Conservation (phyloP, 2,113 vertebrate species). For the Dasyurus viverrinus region DNA sequence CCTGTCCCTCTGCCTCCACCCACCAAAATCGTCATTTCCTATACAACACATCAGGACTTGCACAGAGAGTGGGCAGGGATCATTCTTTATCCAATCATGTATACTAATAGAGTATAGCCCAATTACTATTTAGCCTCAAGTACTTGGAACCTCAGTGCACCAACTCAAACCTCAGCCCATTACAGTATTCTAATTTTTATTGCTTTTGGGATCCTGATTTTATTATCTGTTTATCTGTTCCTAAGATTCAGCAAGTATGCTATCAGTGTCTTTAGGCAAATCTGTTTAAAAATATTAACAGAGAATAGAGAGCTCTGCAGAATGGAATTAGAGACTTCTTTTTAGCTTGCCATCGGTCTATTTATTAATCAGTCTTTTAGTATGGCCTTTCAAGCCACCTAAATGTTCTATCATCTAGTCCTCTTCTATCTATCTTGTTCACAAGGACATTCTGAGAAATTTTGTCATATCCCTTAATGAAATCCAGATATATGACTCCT, state of each 20-base stretch:
- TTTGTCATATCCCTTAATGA: conserved; percentile 2
- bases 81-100: too few species aligned
- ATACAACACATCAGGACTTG: too few species aligned
- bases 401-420: neutral
- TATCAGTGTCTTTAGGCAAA: neutral
- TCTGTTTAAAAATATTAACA: neutral
- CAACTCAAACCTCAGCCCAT: too few species aligned
- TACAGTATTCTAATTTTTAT: neutral
- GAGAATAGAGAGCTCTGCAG: neutral
- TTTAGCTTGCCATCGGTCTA: neutral
- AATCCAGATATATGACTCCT: neutral
- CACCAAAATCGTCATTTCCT: too few species aligned
- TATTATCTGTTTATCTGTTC: neutral
- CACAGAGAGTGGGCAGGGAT: too few species aligned
- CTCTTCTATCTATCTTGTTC: neutral
- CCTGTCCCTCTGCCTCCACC: too few species aligned
- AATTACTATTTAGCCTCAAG: too few species aligned
- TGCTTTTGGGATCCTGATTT: neutral
- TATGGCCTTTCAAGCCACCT: neutral
- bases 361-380: neutral
- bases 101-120: too few species aligned
- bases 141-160: too few species aligned
- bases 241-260: neutral
- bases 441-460: neutral
- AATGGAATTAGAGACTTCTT: neutral